Evolutionary conservation across 2,888 invertebrate genomes (phyloP), one percentile per base, ranked within the genome.

Genomic region (Scaptomyza flava): DNA sequence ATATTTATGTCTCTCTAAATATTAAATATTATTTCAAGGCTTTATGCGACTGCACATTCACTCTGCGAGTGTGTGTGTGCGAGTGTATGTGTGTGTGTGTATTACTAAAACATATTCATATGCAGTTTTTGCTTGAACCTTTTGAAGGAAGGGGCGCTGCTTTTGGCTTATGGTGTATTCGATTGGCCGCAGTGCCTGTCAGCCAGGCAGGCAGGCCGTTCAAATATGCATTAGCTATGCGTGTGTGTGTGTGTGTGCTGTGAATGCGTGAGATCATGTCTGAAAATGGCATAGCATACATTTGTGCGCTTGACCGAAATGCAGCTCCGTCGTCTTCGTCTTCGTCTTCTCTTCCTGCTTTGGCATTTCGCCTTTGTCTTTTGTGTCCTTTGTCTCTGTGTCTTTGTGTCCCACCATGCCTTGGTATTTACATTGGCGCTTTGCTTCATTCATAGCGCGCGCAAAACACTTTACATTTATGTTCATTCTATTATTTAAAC

Each of bases 1-100:
- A 91, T 91, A 91, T 91, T 91, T 91, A 91, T 92, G 87, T 89
- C 91, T 90, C 91, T 91, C 91, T 91, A 91, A 91, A 91, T 91
- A 91, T 92, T 91, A 91, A 91, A 91, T 92, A 92, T 92, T 92
- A 92, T 92, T 91, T 91, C 89, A 90, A 90, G 90, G 90, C 89
- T 89, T 81, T 82, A 82, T 79, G 81, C 73, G 73, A 75, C 65
- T 72, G 72, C 72, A 68, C 68, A 70, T 51, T 30, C 45, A 48
- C n/a, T n/a, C 30, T 73, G 45, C 50, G 30, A 3, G 36, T 2
- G 20, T n/a, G 36, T 38, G 61, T 41, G 47, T 31, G 38, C 31
- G 27, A n/a, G 47, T 36, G 64, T 65, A 61, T 36, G 64, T 65
- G 59, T 58, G 64, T 43, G 43, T 43, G 64, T 64, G 65, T 57